Evolutionary conservation across 2,888 invertebrate species (phyloP).

Genomic region (Pheosia tremula): DNA sequence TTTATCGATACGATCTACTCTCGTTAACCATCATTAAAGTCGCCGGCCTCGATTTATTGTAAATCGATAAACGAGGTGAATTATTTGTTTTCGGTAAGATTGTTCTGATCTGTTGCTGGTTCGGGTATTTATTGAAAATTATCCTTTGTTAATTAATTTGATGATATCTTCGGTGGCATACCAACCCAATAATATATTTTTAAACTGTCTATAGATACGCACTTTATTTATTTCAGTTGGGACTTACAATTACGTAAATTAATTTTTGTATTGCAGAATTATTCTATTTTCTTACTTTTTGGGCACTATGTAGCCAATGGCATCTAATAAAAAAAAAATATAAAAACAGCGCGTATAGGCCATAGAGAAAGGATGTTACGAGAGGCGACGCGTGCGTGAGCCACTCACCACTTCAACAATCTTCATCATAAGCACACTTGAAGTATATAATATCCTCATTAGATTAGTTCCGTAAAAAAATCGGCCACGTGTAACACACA

Average conservation of each 20-base stretch:
- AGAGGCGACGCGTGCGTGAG: conserved; percentile 58
- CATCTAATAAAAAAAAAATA: background rate
- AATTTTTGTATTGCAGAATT: too few species aligned
- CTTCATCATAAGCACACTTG: conserved; percentile 1
- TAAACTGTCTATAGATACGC: too few species aligned
- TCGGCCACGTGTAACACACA: background rate
- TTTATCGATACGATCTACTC: conserved; percentile 65
- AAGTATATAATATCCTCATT: conserved; percentile 23
- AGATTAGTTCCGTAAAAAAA: background rate
- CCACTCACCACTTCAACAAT: conserved; percentile 22
- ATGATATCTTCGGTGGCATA: background rate
- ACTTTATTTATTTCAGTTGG: too few species aligned
- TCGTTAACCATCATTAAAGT: conserved; percentile 66
- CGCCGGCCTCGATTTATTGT: conserved; percentile 66
- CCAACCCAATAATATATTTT: background rate
- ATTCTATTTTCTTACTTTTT: too few species aligned
- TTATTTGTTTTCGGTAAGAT: conserved; percentile 58
- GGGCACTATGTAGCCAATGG: too few species aligned
- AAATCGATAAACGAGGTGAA: conserved; percentile 61
- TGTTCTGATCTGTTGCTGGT: conserved; percentile 32
- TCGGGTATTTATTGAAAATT: conserved; percentile 33
- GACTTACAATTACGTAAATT: too few species aligned
- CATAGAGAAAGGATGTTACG: conserved; percentile 34
- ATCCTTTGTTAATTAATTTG: conserved; percentile 24
- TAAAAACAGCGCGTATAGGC: background rate